Percentiles rank a stretch among this genome's conserved stretches.
Conservation (phyloP, 2,113 vertebrate genomes). For the Marmota monax region DNA sequence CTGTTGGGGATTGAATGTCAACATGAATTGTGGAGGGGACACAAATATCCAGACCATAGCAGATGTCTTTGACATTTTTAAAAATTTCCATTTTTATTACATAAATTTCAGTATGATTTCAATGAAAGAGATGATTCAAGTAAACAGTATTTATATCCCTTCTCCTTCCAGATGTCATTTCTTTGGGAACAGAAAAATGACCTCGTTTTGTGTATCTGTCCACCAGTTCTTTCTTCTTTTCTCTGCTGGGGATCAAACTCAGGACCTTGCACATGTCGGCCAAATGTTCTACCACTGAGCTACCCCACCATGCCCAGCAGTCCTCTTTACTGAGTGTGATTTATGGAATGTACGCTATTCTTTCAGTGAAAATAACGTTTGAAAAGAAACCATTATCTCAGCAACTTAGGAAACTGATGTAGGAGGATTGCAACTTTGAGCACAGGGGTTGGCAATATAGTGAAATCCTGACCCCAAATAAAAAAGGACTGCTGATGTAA, state of each 20-base stretch:
- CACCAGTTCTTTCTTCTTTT: background rate
- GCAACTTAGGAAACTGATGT: background rate
- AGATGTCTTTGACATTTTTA: background rate
- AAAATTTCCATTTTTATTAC: background rate
- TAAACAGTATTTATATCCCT: background rate
- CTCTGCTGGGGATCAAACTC: background rate
- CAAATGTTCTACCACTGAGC: background rate
- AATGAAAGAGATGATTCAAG: slow-evolving; percentile 13
- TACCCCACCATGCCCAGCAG: background rate
- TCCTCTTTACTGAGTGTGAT: slow-evolving; percentile 12
- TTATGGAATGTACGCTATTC: background rate
- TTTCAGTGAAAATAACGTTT: background rate
- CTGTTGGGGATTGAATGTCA: background rate
- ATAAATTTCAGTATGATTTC: slow-evolving; percentile 1
- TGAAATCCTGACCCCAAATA: background rate
- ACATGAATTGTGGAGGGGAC: background rate
- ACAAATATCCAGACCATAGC: background rate
- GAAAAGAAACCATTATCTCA: background rate
- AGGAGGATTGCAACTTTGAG: background rate
- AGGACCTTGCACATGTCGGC: background rate
- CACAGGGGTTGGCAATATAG: background rate
- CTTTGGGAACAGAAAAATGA: slow-evolving; percentile 37
- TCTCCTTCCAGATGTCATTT: background rate
- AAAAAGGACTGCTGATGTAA: background rate
- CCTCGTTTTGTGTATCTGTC: background rate